Conservation (phyloP, 92 coral and sea anemone species). For the Actinernus sp. region DNA sequence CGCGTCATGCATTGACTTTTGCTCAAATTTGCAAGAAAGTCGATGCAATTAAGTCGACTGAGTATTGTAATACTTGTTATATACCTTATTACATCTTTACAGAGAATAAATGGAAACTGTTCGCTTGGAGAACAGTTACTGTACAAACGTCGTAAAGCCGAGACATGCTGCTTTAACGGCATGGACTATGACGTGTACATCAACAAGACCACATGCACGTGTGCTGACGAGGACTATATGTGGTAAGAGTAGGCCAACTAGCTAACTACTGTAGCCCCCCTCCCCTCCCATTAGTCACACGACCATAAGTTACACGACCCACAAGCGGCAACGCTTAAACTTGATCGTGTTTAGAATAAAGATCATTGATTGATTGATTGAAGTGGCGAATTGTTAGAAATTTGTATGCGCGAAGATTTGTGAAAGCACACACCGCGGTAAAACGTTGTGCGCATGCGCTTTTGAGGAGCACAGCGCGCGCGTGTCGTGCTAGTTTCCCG, state of each 20-base stretch:
- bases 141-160: conserved; percentile 66
- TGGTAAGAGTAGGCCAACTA: conserved; percentile 38
- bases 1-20: neutral
- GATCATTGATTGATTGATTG: too few relatives aligned
- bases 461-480: too few relatives aligned
- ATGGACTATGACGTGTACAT: conserved; percentile 55
- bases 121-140: conserved; percentile 58
- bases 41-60: neutral
- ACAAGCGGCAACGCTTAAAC: too few relatives aligned
- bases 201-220: conserved; percentile 46
- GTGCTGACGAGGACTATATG: conserved; percentile 56
- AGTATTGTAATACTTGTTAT: conserved; percentile 12
- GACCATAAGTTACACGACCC: too few relatives aligned
- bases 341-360: too few relatives aligned
- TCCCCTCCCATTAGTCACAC: too few relatives aligned
- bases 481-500: too few relatives aligned
- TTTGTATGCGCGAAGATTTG: too few relatives aligned
- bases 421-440: too few relatives aligned
- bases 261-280: too few relatives aligned
- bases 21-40: neutral
- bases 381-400: too few relatives aligned
- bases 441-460: too few relatives aligned
- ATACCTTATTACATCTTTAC: neutral
- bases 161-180: conserved; percentile 69
- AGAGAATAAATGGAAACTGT: conserved; percentile 43